Base-by-base conservation (phyloP, 1,140 invertebrate genomes). In the Drosophila pandora region DNA sequence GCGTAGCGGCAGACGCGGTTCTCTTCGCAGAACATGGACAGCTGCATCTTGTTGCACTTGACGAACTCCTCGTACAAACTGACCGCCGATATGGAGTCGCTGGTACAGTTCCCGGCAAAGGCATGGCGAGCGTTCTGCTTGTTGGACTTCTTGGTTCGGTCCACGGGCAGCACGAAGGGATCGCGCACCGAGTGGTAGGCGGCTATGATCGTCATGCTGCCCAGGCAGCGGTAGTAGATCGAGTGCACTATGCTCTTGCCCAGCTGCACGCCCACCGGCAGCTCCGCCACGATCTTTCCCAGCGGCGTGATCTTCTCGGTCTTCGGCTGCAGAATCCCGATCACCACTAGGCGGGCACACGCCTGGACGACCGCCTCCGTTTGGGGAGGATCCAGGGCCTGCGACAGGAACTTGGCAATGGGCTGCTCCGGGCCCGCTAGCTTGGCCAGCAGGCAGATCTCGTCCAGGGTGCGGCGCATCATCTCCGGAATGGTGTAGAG, bases 201-300 rank as follows among this genome's bases (percentile, higher is more conserved):
- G 4, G 97, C 97, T 25, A 99, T 96, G 0, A 98, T 99, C n/a
- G 99, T 92, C 41, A 99, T 94, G 13, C 98, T 98, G 93, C 99
- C 97, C 2, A 99, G 92, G 90, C 98, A 99, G 89, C 97, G 97
- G 13, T 99, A 94, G 10, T 98, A 95, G 10, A 97, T 94, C 1
- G 96, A 95, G 90, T 97, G 98, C 0, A 99, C 92, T 32, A 99
- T 90, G 95, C 98, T 97, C 93, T 98, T 98, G 12, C 96, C 97
- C 32, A 98, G 28, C 32, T 90, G 83, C 3, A 91, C 83, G 59
- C 78, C 73, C 7, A 91, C 25, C 0, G 90, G 90, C 21, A 91
- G 55, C 13, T 90, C 75, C 9, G 84, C 83, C 3, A 92, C 65
- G 74, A 93, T 93, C 53, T 76, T 92, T 7, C 96, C 96, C 13